phyloP scores from a whole-genome alignment of 2,888 invertebrate species.

The Minunthozetes semirufus region DNA sequence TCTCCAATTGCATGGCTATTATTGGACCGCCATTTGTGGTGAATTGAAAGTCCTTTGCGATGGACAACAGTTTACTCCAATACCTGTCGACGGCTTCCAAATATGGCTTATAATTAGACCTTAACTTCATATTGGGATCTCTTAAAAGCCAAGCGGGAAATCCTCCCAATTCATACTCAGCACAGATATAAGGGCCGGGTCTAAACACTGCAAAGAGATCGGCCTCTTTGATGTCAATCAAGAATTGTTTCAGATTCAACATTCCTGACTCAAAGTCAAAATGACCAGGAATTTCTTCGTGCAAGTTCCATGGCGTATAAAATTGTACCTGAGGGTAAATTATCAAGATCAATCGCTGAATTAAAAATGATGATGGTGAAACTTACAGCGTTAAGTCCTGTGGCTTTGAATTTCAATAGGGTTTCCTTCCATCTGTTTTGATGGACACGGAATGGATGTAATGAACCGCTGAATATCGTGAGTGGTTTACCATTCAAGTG shows the following conservation, averaged over 20 bases:
- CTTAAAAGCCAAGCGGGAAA: conserved; percentile 54
- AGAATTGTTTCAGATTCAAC: conserved; percentile 44
- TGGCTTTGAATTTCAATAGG: conserved; percentile 52
- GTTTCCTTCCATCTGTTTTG: conserved; percentile 54
- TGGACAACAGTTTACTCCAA: conserved; percentile 49
- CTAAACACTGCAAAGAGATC: conserved; percentile 53
- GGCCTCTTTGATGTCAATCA: conserved; percentile 47
- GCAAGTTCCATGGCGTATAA: conserved; percentile 51
- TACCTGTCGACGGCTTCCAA: conserved; percentile 49
- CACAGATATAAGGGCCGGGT: conserved; percentile 56
- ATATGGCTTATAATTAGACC: conserved; percentile 51
- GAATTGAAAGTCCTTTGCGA: conserved; percentile 50
- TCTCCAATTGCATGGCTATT: conserved; percentile 54
- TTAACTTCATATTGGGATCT: conserved; percentile 53
- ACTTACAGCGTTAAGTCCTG: conserved; percentile 53
- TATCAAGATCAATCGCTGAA: too few relatives aligned
- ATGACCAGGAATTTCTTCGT: conserved; percentile 48
- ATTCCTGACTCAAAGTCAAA: conserved; percentile 47
- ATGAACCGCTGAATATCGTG: conserved; percentile 53
- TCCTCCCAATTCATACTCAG: conserved; percentile 54
- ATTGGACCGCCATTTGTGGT: conserved; percentile 52
- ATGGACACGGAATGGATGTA: conserved; percentile 54
- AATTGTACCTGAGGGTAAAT: conserved; percentile 45
- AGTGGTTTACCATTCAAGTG: conserved; percentile 41
- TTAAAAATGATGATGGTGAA: neutral